Evolutionary conservation across 1,140 invertebrate species (phyloP), one percentile per base, ranked within the genome.

Genomic region (Chelonus insularis): DNA sequence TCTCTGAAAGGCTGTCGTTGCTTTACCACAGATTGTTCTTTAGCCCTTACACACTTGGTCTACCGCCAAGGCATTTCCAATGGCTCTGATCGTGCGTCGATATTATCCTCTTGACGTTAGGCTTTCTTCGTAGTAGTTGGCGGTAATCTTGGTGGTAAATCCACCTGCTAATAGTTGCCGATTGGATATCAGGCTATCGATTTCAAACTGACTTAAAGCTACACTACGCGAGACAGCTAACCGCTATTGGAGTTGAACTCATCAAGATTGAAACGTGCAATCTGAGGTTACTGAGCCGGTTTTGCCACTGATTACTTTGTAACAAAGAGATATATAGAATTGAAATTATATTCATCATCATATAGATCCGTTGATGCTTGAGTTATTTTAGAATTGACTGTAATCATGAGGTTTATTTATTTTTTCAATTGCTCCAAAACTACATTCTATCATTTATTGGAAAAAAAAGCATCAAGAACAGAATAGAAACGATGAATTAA

Each of bases 81-180:
- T 47, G 57, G 32, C 57, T 51, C 39, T 51, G 59, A 65, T 65
- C 63, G 48, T 58, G 55, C 55, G 57, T 50, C 63, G 63, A 65
- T 65, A 65, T 65, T 51, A 37, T 43, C 60, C 41, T 43, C 48
- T 43, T 41, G 52, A 58, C 63, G 60, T 64, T 60, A 64, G 63
- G 23, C 48, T 43, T 55, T 60, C 20, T 34, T 18, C 32, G 43
- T 57, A 12, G 8, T 14, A 39, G 11, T 39, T 29, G 7, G 5
- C 18, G 36, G 45, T 51, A 62, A 66, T 62, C 60, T 66, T 41
- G 41, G 51, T 62, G 64, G 57, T 62, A 66, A 62, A 60, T 66
- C 60, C 60, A 62, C 43, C 48, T 47, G 62, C 64, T 62, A 62
- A 66, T 66, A 59, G 60, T 57, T 66, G 60, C 55, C 43, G 60